Evolutionary conservation across 1,140 invertebrate species (phyloP).

Genomic region (Drosophila aff.): DNA sequence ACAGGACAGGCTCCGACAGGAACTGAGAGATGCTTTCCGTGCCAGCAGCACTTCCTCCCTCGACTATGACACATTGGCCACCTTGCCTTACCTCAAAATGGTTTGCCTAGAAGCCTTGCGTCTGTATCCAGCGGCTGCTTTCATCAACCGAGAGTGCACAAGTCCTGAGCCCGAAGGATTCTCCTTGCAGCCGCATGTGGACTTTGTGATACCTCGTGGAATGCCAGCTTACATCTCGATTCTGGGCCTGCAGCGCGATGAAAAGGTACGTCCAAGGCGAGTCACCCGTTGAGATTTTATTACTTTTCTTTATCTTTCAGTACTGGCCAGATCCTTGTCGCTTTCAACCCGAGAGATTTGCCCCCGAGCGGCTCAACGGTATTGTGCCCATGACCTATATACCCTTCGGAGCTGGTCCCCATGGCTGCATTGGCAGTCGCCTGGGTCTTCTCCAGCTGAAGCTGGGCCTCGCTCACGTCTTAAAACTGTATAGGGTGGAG

Average conservation of each 20-base stretch:
- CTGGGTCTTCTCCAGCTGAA: constrained; percentile 90
- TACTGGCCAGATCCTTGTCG: constrained; percentile 84
- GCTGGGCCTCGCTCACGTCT: constrained; percentile 87
- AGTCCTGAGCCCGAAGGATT: constrained; percentile 29
- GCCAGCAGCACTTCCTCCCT: constrained; percentile 51
- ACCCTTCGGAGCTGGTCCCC: constrained; percentile 85
- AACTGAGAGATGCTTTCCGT: constrained; percentile 84
- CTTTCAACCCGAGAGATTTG: constrained; percentile 86
- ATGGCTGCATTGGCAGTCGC: constrained; percentile 87
- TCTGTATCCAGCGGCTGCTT: constrained; percentile 87
- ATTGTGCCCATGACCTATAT: constrained; percentile 85
- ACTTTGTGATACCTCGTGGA: constrained; percentile 72
- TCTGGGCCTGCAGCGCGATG: constrained; percentile 76
- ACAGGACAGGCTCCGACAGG: constrained; percentile 86
- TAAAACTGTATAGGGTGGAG: constrained; percentile 85
- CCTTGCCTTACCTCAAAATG: constrained; percentile 85
- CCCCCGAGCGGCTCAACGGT: constrained; percentile 55
- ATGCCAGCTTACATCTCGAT: constrained; percentile 79
- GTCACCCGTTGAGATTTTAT: not conserved
- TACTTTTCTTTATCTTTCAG: constrained; percentile 24
- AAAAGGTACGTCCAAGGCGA: constrained; percentile 66
- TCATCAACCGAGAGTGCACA: constrained; percentile 86
- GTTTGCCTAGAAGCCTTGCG: constrained; percentile 87
- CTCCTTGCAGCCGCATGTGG: constrained; percentile 49
- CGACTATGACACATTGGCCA: constrained; percentile 83